Evolutionary conservation across 2,113 vertebrate genomes (phyloP).

Genomic region (Elgaria multicarinata): DNA sequence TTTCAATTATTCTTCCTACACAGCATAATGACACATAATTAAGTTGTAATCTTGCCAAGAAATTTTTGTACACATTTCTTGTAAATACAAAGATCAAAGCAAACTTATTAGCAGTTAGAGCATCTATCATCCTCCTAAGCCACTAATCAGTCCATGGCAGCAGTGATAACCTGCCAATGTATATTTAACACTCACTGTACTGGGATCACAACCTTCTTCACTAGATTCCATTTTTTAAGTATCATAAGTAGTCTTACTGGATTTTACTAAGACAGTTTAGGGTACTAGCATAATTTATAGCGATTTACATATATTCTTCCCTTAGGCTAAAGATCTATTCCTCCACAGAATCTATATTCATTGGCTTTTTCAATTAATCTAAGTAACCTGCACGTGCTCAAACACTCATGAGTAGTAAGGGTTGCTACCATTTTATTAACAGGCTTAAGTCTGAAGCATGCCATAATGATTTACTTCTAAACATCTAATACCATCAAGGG

Average conservation of each 20-base stretch:
- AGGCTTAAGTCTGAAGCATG: neutral
- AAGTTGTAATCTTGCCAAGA: conserved; percentile 76
- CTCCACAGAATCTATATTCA: neutral
- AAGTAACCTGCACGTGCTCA: neutral
- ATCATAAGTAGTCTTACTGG: conserved; percentile 35
- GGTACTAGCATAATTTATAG: conserved; percentile 35
- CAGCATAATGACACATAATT: conserved; percentile 78
- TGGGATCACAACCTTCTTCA: conserved; percentile 43
- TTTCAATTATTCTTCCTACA: conserved; percentile 83
- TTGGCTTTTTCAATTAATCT: conserved; percentile 23
- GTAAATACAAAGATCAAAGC: conserved; percentile 76
- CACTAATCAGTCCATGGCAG: conserved; percentile 62
- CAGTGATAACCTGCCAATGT: conserved; percentile 56
- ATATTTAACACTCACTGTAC: conserved; percentile 55
- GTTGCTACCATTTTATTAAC: neutral
- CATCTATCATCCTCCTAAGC: conserved; percentile 66
- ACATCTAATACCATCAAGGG: neutral
- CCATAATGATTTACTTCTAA: neutral
- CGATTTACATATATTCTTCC: neutral
- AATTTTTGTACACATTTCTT: conserved; percentile 74
- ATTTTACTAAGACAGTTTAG: conserved; percentile 40
- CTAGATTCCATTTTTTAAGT: conserved; percentile 51
- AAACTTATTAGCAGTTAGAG: conserved; percentile 71
- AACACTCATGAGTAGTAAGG: neutral
- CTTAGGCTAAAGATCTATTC: neutral